phyloP scores from a whole-genome alignment of 92 coral and sea anemone genomes.

The Bergia puertoricense region DNA sequence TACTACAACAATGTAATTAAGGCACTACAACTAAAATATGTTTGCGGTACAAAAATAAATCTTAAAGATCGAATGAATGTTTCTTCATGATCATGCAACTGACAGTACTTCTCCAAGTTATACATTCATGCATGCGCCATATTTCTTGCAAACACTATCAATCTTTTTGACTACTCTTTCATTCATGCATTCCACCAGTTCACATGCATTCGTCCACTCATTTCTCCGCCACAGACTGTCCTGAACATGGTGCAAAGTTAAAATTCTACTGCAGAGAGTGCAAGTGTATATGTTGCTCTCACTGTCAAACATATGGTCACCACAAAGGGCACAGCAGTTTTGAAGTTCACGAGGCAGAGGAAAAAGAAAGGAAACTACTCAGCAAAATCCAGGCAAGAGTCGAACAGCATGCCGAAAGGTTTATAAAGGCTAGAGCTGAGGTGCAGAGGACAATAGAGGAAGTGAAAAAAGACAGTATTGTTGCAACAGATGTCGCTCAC shows the following conservation, averaged over 20 bases:
- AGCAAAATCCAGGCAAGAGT: constrained; percentile 74
- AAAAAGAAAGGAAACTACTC: constrained; percentile 72
- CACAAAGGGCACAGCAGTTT: constrained; percentile 90
- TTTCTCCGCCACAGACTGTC: constrained; percentile 65
- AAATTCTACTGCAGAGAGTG: constrained; percentile 92
- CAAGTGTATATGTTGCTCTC: constrained; percentile 78
- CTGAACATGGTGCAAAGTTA: constrained; percentile 80
- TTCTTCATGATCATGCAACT: background rate
- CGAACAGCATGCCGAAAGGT: constrained; percentile 86
- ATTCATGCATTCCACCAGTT: background rate
- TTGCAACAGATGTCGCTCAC: constrained; percentile 71
- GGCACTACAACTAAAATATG: no score
- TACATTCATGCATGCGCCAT: background rate
- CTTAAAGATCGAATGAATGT: no score
- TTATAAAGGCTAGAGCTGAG: constrained; percentile 89
- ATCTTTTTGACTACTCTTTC: constrained; percentile 6
- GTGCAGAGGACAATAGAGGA: constrained; percentile 88
- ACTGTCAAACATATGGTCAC: constrained; percentile 76
- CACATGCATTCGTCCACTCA: background rate
- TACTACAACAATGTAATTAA: background rate
- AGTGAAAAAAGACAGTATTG: constrained; percentile 72
- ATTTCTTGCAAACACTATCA: background rate
- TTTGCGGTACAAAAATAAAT: background rate
- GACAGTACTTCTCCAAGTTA: background rate
- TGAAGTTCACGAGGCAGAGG: constrained; percentile 95